Percentiles rank a stretch among this genome's conserved stretches.
Evolutionary conservation across 2,113 vertebrate genomes (phyloP).

Genomic region (Dendropsophus ebraccatus): DNA sequence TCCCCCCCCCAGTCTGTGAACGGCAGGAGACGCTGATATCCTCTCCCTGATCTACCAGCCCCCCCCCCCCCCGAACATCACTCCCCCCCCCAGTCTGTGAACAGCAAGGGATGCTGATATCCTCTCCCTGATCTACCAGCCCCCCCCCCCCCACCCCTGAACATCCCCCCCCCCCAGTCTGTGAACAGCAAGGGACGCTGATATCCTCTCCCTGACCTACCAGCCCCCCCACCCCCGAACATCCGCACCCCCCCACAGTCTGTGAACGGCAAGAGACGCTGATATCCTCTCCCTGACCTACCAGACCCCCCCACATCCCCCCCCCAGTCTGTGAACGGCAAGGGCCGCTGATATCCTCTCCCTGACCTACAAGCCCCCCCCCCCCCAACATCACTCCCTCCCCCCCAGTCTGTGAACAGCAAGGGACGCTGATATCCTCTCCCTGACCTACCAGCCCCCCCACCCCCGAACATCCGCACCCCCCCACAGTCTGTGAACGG

Average conservation of each 20-base stretch:
- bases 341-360: constrained; percentile 67
- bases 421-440: constrained; percentile 67
- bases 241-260: constrained; percentile 23
- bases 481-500: constrained; percentile 62
- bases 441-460: constrained; percentile 60
- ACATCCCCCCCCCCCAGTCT: constrained; percentile 50
- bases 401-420: constrained; percentile 62
- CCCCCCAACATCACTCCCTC: no score
- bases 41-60: constrained; percentile 67
- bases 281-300: constrained; percentile 70
- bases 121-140: constrained; percentile 68
- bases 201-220: constrained; percentile 66
- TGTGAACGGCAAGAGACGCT: constrained; percentile 66
- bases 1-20: constrained; percentile 60
- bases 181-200: constrained; percentile 66
- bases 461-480: constrained; percentile 24
- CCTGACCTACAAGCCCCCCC: constrained; percentile 67
- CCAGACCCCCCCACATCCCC: constrained; percentile 13
- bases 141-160: no score
- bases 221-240: constrained; percentile 30
- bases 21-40: constrained; percentile 67
- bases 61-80: background rate
- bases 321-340: constrained; percentile 62
- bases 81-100: constrained; percentile 61
- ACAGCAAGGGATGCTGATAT: constrained; percentile 67